Conservation (phyloP, 2,797 vertebrate species). For the Setipinna tenuifilis region DNA sequence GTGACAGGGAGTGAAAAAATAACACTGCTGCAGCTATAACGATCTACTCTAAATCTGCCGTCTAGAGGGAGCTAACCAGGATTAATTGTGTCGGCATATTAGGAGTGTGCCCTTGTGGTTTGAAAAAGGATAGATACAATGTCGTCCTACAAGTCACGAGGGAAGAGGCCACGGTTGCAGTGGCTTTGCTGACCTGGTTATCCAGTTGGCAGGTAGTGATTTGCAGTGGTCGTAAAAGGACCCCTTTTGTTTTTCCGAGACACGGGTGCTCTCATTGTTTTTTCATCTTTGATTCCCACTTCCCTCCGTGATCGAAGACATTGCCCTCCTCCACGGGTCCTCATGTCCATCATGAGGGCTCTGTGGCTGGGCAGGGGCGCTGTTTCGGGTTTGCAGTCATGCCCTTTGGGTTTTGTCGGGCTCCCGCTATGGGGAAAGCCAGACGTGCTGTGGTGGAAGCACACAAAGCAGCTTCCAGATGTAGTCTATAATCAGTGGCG, state of each 20-base stretch:
- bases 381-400: neutral
- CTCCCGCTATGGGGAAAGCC: neutral
- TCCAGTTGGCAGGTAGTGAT: constrained; percentile 40
- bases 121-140: constrained; percentile 47
- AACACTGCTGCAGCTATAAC: constrained; percentile 46
- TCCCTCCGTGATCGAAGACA: neutral
- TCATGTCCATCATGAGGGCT: neutral
- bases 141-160: constrained; percentile 54
- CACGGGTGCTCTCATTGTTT: constrained; percentile 16
- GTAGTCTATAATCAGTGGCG: neutral
- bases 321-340: neutral
- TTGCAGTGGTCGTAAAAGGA: constrained; percentile 36
- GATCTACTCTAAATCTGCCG: constrained; percentile 73
- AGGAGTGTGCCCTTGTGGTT: constrained; percentile 45
- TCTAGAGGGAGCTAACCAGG: constrained; percentile 69
- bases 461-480: neutral
- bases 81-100: constrained; percentile 65
- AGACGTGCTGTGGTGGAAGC: neutral
- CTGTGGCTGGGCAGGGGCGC: neutral
- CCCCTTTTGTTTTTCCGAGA: constrained; percentile 31
- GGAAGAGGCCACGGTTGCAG: constrained; percentile 29
- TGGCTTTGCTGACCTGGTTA: constrained; percentile 56
- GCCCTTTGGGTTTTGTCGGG: neutral
- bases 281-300: neutral
- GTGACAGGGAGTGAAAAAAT: neutral